phyloP scores from a whole-genome alignment of 2,797 vertebrate species.

The Hyperoplus immaculatus region DNA sequence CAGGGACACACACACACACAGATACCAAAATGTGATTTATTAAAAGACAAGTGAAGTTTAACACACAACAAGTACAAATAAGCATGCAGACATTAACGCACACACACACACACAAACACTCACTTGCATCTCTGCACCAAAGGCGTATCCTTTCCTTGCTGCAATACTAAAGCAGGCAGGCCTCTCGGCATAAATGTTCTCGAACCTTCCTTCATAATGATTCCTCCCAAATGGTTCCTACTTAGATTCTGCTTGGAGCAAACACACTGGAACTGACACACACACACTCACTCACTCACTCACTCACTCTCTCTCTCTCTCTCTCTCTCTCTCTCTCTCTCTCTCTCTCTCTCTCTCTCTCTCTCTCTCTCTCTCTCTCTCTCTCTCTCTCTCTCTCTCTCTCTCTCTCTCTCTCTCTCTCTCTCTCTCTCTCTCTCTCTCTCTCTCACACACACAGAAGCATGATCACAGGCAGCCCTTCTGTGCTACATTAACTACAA shows the following conservation, averaged over 20 bases:
- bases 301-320: slow-evolving; percentile 9
- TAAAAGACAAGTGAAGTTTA: slow-evolving; percentile 15
- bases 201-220: slow-evolving; percentile 73
- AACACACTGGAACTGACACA: slow-evolving; percentile 59
- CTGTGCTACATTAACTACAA: slow-evolving; percentile 85
- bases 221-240: slow-evolving; percentile 77
- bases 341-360: too few relatives aligned
- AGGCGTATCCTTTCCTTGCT: slow-evolving; percentile 22
- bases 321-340: too few relatives aligned
- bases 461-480: slow-evolving; percentile 61
- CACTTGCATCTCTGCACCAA: slow-evolving; percentile 29
- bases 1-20: not conserved
- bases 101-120: not conserved
- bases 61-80: slow-evolving; percentile 20
- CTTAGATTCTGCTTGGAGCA: slow-evolving; percentile 76
- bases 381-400: too few relatives aligned
- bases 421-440: slow-evolving; percentile 23
- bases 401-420: not conserved
- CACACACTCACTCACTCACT: slow-evolving; percentile 30
- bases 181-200: slow-evolving; percentile 64
- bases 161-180: slow-evolving; percentile 39
- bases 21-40: slow-evolving; percentile 50
- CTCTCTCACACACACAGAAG: slow-evolving; percentile 15
- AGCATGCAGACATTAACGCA: not conserved
- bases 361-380: too few relatives aligned